These are phyloP conservation scores for Danaus plexippus DNA, from an alignment of 1,140 invertebrate genomes.

Conservation along the genomic window DNA sequence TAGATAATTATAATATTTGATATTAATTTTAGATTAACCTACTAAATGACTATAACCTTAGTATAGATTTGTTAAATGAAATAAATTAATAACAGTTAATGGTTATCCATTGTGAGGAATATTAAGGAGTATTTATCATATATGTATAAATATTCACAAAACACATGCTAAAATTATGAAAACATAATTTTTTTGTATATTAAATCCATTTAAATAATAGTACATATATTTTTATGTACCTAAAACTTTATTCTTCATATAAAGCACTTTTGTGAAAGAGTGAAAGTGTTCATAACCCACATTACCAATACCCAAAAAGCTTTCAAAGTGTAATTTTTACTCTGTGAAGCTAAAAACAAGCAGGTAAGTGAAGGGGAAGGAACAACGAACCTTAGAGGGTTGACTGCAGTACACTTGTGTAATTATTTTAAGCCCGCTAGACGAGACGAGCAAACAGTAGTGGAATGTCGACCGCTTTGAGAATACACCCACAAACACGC, in stretches of 20 bases:
- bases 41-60: too few relatives aligned
- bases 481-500: slow-evolving; percentile 3
- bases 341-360: slow-evolving; percentile 28
- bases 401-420: slow-evolving; percentile 50
- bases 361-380: slow-evolving; percentile 35
- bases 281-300: slow-evolving; percentile 36
- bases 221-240: too few relatives aligned
- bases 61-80: neutral
- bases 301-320: slow-evolving; percentile 30
- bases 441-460: slow-evolving; percentile 45
- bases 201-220: too few relatives aligned
- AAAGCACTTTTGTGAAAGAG: slow-evolving; percentile 22
- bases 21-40: too few relatives aligned
- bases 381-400: slow-evolving; percentile 45
- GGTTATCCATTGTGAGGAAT: neutral
- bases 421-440: slow-evolving; percentile 66
- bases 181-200: too few relatives aligned
- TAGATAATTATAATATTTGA: too few relatives aligned
- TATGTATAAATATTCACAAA: neutral
- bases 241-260: too few relatives aligned
- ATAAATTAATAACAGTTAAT: slow-evolving; percentile 11
- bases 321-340: slow-evolving; percentile 40
- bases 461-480: slow-evolving; percentile 42
- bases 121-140: neutral
- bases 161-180: too few relatives aligned